Evolutionary conservation across 2,888 invertebrate genomes (phyloP), one percentile per base, ranked within the genome.

Genomic region (Epistrophella euchroma): DNA sequence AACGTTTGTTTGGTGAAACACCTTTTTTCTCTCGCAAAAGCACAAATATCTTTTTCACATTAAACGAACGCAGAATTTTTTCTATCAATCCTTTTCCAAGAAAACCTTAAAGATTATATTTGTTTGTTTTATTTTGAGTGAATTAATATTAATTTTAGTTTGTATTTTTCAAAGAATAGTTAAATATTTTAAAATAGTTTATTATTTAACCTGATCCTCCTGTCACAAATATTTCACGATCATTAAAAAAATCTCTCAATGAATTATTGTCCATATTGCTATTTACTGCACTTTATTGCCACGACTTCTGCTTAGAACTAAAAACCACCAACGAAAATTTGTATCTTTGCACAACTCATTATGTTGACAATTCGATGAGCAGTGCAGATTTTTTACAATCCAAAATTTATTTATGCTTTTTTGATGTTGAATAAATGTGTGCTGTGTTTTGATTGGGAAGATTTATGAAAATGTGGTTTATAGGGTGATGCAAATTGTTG

Each of bases 51-150:
- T 93, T 94, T 73, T 94, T 94, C 0, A 94, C 95, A 0, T 96
- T 94, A 90, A 97, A 97, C 2, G 96, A 96, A 89, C 97, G 94
- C 10, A 98, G 91, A 4, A 98, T 92, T 91, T 98, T 98, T 92
- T 98, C 97, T 4, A 97, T 93, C 28, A 98, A 91, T 0, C 96
- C 95, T 93, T 98, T 97, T 0, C 98, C 97, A 92, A 98, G 94
- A 90, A 97, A 98, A 0, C 97, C 97, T 35, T 50, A 11, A 66
- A 62, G 1, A 62, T 40, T 58, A 43, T 43, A 40, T 7, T 60
- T 60, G n/a, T 32, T 55, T 28, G 2, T 25, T 25, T 25, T 25
- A 3, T 25, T 25, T n/a, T n/a, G n/a, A n/a, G n/a, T 28, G 28
- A 28, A 28, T 4, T 28, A 4, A 28, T 2, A 28, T 28, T 28